Base-by-base conservation (phyloP, 2,113 vertebrate species). In the Sinocyclocheilus rhinocerous region DNA sequence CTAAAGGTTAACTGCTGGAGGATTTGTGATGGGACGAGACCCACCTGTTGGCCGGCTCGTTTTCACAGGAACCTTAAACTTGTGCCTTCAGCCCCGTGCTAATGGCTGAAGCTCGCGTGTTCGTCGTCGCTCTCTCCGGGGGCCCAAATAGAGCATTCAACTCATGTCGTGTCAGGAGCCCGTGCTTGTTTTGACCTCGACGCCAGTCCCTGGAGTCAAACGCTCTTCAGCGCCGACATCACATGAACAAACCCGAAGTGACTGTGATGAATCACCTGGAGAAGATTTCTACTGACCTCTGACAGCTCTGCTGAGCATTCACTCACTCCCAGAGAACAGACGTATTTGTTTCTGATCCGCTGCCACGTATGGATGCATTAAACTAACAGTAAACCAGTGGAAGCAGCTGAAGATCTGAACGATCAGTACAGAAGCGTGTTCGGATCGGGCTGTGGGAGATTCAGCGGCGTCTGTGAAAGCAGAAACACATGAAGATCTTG, bases 141-240 rank as follows among this genome's bases (percentile, higher is more conserved):
- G 87, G 88, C 55, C 29, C n/a, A 42, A 81, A 83, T 18, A 22
- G 24, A 10, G 36, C 39, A 67, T 81, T 82, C 72, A 81, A 45
- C 79, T 75, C 24, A 7, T 39, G 42, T 42, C 42, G 42, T 42
- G 42, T 42, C 42, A 52, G n/a, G 72, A 81, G 84, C 76, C 72
- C 9, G 36, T 76, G 78, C 42, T 87, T 90, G 89, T 91, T 90
- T 82, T 90, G 90, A 88, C 85, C 63, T 79, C 22, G 42, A 8
- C 1, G 42, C 42, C 42, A 42, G 8, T 42, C 42, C 52, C 11
- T 13, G 29, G 39, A 86, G 85, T 84, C 85, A 20, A 73, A 73
- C 76, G 50, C 72, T 15, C 59, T 11, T 48, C 24, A 63, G 79
- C 39, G 1, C 42, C 42, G 42, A 42, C 42, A 42, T 42, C 42